Evolutionary conservation across 1,140 invertebrate genomes (phyloP), one percentile per base, ranked within the genome.

Genomic region (Eumaeus atala): DNA sequence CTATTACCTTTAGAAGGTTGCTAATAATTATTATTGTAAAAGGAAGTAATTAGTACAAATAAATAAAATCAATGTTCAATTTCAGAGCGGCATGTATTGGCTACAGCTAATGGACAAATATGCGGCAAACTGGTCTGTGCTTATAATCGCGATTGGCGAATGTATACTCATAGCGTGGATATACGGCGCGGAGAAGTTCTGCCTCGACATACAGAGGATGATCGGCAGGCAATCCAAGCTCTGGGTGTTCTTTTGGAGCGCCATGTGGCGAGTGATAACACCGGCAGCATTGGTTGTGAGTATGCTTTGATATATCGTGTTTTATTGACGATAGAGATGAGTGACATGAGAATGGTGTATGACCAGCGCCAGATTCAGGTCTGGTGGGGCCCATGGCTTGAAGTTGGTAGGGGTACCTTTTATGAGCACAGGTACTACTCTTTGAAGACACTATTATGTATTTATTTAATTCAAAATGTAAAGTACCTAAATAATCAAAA

Each of bases 21-120:
- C 21, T 28, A 28, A 6, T 28, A 2, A 28, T 28, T 28, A 6
- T 6, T 28, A 3, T 16, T 34, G 7, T 16, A 48, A n/a, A 54
- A 16, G 49, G n/a, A 34, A 34, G 12, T 42, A 0, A 16, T 42
- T 12, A 8, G 3, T 42, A 6, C 14, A 11, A 42, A n/a, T 42
- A 16, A 0, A 16, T 58, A 9, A 18, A 21, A 6, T 53, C 1
- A 16, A 56, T 12, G 28, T 40, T 56, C 51, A 28, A 56, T 78
- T 85, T 40, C 60, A 93, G 92, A 92, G 93, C 67, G 94, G 94
- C 4, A 94, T 95, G 91, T 95, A 94, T 74, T 93, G 94, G 90
- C 84, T 95, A 9, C 93, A 95, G 70, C 68, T 96, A 55, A 94
- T 96, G 92, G 94, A 96, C 67, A 94, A 94, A 62, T 95, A 96